phyloP scores from a whole-genome alignment of 2,797 vertebrate genomes.

The Cossypha niveicapilla region DNA sequence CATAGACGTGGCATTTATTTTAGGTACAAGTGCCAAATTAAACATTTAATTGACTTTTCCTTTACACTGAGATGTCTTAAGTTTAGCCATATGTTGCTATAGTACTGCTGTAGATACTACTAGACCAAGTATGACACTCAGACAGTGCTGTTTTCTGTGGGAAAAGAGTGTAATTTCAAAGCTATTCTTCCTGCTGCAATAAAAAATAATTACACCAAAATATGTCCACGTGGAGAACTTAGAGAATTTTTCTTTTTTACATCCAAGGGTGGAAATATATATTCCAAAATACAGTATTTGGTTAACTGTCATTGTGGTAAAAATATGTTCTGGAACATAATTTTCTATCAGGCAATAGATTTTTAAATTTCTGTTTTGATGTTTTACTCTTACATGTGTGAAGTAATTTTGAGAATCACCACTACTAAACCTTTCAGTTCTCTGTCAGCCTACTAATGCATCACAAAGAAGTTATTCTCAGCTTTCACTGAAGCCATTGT shows the following conservation, averaged over 20 bases:
- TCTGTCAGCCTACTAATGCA: conserved; percentile 36
- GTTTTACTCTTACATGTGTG: conserved; percentile 2
- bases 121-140: background rate
- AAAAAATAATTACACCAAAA: background rate
- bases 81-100: background rate
- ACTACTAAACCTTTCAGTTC: conserved; percentile 39
- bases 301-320: background rate
- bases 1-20: conserved; percentile 15
- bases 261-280: background rate
- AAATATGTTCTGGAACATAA: background rate
- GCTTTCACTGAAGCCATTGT: conserved; percentile 58
- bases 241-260: background rate
- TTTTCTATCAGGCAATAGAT: background rate
- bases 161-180: background rate
- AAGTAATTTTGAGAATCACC: conserved; percentile 27
- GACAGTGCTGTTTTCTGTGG: background rate
- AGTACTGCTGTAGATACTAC: background rate
- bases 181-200: background rate
- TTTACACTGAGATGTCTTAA: conserved; percentile 16
- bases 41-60: conserved; percentile 42
- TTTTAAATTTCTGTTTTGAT: background rate
- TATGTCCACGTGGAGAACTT: background rate
- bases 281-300: background rate
- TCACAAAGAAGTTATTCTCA: conserved; percentile 46
- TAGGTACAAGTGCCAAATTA: conserved; percentile 23